phyloP scores from a whole-genome alignment of 2,797 vertebrate genomes.

The Echeneis naucrates region DNA sequence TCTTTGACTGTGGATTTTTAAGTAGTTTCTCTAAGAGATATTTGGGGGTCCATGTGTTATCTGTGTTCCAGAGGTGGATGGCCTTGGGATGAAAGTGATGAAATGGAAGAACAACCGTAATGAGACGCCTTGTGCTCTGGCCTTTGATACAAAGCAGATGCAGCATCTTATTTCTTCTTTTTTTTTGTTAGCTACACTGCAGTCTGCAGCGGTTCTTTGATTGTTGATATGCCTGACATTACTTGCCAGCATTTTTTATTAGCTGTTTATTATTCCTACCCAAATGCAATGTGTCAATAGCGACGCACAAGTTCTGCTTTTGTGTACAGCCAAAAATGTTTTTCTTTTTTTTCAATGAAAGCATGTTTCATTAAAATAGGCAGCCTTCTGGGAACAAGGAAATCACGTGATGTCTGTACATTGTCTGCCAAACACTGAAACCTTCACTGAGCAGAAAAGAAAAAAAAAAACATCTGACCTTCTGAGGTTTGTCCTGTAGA shows the following conservation, averaged over 20 bases:
- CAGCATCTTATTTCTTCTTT: constrained; percentile 36
- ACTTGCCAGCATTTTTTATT: constrained; percentile 56
- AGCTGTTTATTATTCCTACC: constrained; percentile 49
- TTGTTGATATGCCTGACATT: constrained; percentile 67
- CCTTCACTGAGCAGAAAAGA: background rate
- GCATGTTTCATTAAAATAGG: constrained; percentile 32
- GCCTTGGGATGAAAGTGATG: constrained; percentile 72
- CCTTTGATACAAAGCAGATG: constrained; percentile 75
- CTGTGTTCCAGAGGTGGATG: constrained; percentile 69
- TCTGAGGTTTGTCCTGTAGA: background rate
- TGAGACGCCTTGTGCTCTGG: constrained; percentile 62
- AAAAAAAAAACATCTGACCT: background rate
- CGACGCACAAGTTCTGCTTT: constrained; percentile 36
- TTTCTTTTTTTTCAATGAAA: constrained; percentile 4
- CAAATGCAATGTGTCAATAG: constrained; percentile 48
- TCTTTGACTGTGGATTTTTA: constrained; percentile 57
- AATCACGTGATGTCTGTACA: background rate
- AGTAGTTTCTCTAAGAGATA: constrained; percentile 60
- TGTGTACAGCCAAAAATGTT: constrained; percentile 25
- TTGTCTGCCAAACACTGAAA: background rate
- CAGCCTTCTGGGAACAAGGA: constrained; percentile 5
- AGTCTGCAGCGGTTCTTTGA: constrained; percentile 60
- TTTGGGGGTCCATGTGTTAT: constrained; percentile 66
- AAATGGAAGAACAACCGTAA: constrained; percentile 70
- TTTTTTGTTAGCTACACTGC: constrained; percentile 49